Evolutionary conservation across 2,888 invertebrate genomes (phyloP), one percentile per base, ranked within the genome.

Genomic region (Mesopsocus fuscifrons): DNA sequence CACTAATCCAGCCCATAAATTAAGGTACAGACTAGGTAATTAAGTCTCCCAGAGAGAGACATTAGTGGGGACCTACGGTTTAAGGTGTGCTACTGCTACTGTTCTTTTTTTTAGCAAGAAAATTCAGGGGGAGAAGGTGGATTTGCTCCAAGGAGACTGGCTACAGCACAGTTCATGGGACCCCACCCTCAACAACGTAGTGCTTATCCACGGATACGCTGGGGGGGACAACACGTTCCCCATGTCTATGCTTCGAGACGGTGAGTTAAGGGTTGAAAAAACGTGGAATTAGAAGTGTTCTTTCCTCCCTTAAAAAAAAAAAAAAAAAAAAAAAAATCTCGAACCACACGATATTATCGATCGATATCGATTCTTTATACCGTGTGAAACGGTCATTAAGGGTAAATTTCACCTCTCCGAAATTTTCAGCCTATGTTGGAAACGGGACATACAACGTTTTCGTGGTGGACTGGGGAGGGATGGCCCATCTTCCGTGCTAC

Each of bases 401-500:
- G n/a, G n/a, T n/a, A n/a, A n/a, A n/a, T n/a, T n/a, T n/a, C n/a
- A n/a, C n/a, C n/a, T n/a, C n/a, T n/a, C n/a, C n/a, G n/a, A 9
- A 44, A 16, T 45, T 56, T 59, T 31, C 57, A 78, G 81, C 82
- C 9, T 82, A 82, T 55, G 59, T 80, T 21, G 68, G 67, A 3
- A 76, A 77, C 53, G 78, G 78, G 2, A 72, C 72, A 45, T 81
- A 77, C 63, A 83, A 82, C 59, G 75, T 81, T 26, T 72, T 82
- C 58, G 66, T 80, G 60, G 63, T 80, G 41, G 81, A 82, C 59
- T 83, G 82, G 82, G 77, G 80, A n/a, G 62, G 64, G 3, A 63
- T 83, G 69, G 53, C 73, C 74, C 1, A 79, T 77, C 1, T 82
- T 76, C 63, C 66, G 55, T 56, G 57, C 60, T 77, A 77, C 57